phyloP scores from a whole-genome alignment of 2,888 invertebrate species.

The Mesorhabditis spiculigera region DNA sequence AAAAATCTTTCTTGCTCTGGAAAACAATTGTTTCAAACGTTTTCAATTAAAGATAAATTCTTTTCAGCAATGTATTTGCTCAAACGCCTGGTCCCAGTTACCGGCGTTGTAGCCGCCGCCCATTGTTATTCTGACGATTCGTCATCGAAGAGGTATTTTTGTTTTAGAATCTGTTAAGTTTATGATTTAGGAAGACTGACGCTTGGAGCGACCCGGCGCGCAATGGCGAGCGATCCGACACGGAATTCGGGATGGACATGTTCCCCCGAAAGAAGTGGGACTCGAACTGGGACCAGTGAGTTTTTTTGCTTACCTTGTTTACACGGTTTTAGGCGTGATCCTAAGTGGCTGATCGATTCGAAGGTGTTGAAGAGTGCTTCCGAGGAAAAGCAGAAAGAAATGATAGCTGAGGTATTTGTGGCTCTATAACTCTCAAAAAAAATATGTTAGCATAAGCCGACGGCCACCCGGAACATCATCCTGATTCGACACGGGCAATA shows the following conservation, averaged over 20 bases:
- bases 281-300: constrained; percentile 48
- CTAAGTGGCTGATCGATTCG: constrained; percentile 34
- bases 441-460: constrained; percentile 17
- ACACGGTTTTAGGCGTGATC: constrained; percentile 43
- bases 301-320: constrained; percentile 6
- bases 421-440: not conserved
- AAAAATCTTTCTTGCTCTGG: no score
- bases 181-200: no score
- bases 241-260: constrained; percentile 22
- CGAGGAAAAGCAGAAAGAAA: constrained; percentile 37
- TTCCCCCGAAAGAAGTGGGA: constrained; percentile 52
- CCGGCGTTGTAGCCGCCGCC: not conserved
- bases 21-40: no score
- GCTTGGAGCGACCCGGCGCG: not conserved
- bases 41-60: not conserved
- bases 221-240: not conserved
- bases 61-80: constrained; percentile 5
- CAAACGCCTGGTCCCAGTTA: not conserved
- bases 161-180: not conserved
- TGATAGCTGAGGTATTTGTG: constrained; percentile 31
- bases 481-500: constrained; percentile 94
- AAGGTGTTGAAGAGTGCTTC: constrained; percentile 34
- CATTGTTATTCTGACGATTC: not conserved
- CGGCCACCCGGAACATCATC: constrained; percentile 76
- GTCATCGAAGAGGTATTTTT: not conserved